Evolutionary conservation across 2,888 invertebrate genomes (phyloP), one percentile per base, ranked within the genome.

Genomic region (Ypsolopha sequella): DNA sequence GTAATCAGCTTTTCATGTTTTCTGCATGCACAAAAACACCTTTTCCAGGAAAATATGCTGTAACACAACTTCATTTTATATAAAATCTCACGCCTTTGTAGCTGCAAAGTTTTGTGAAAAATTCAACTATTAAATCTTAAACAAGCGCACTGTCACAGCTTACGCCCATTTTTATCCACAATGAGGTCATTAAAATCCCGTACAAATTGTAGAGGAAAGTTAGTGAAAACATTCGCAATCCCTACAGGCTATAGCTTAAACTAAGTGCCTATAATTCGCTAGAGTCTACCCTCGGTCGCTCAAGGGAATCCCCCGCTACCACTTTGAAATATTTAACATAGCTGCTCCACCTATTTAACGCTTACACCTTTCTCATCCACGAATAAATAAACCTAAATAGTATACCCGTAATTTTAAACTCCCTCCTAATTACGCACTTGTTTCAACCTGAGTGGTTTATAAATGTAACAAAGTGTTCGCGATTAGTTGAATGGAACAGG

Each of bases 191-290:
- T 62, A 56, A 60, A 63, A 63, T 61, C 60, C 56, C 53, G 60
- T 38, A n/a, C 58, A 60, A 64, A 65, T 63, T 59, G 60, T 41
- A 36, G 64, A 69, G 65, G 65, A 71, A 66, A 62, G 66, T 66
- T 62, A 73, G 70, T 70, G 73, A 70, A 72, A 76, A 76, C 69
- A 71, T 63, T 55, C 61, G 52, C 60, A 63, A 63, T 73, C 79
- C 71, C 76, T 60, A 52, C 65, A 72, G 79, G 76, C 76, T 66
- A 81, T 80, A 78, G 75, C 73, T 81, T 80, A 79, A 79, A 77
- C 73, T 77, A 80, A 81, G 80, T 79, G 79, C 71, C 80, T 75
- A 80, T 82, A 82, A 82, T 81, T 81, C 75, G 80, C 74, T 66
- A 66, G 80, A 80, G 75, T 79, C 80, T 73, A 72, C 74, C 79